Base-by-base conservation (phyloP, 2,888 invertebrate genomes). In the Melanargia galathea region DNA sequence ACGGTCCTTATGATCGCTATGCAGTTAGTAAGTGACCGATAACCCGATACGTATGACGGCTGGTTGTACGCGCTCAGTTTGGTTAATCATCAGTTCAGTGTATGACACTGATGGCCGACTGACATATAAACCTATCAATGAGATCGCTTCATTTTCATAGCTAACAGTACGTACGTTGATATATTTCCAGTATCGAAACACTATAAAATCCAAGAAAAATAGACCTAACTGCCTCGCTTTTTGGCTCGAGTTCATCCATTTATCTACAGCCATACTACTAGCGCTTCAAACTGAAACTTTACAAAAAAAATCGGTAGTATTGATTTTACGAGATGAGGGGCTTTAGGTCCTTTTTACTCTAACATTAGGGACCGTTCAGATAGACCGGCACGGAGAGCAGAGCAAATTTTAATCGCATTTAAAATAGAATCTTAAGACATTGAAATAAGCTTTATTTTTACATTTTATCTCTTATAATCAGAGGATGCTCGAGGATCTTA, bases 1-100 rank as follows among this genome's bases (percentile, higher is more conserved):
- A 98, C 98, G 86, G 98, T 98, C 89, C 95, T 98, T 86, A 96
- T 97, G 97, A 96, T 98, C 89, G 98, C 98, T 90, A 97, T 97
- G 92, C 98, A 99, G 93, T 95, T 98, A 93, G 98, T 98, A 93
- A 96, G 96, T 89, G 65, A 52, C 52, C 68, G 60, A 60, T 59
- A 62, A 51, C 16, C 45, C 63, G 63, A 62, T 66, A 60, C 59
- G 63, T 18, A 13, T 20, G 52, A 52, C 13, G 18, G 52, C 0
- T 3, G 30, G 26, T 51, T n/a, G n/a, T 35, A n/a, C 35, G n/a
- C 52, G 33, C 35, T 33, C 52, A 52, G 13, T 35, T 52, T 49
- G 26, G 10, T 43, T 18, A 8, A 18, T 16, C 26, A 49, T 49
- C n/a, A 1, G 16, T 30, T 26, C 10, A 18, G 6, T 20, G 16